Evolutionary conservation across 2,888 invertebrate genomes (phyloP).

Genomic region (Lamellibrachia columna): DNA sequence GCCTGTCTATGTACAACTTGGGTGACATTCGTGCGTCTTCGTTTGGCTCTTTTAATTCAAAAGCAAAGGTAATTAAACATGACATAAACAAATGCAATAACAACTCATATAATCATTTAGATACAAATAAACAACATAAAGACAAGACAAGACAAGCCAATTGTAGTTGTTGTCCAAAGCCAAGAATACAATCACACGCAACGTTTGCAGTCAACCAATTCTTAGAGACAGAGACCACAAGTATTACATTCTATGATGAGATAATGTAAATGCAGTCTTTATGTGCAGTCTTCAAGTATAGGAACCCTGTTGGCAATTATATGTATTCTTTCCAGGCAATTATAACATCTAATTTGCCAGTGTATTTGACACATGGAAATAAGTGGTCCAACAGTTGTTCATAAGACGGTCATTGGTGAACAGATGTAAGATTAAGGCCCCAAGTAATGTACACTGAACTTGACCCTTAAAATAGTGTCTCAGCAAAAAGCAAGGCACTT

Average conservation of each 20-base stretch:
- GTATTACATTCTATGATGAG: not conserved
- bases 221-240: not conserved
- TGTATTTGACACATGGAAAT: not conserved
- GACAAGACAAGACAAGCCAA: conserved; percentile 3
- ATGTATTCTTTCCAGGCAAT: not conserved
- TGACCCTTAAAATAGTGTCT: not conserved
- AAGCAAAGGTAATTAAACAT: not conserved
- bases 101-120: not conserved
- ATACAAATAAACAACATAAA: conserved; percentile 6
- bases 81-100: conserved; percentile 11
- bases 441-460: not conserved
- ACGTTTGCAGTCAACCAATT: not conserved
- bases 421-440: not conserved
- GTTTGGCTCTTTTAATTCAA: not conserved
- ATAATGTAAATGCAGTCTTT: conserved; percentile 11
- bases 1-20: not conserved
- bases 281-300: not conserved
- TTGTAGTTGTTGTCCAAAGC: not conserved
- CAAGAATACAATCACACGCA: not conserved
- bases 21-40: not conserved
- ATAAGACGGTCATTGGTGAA: not conserved
- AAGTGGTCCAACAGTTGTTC: not conserved
- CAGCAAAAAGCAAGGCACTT: not conserved
- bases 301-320: not conserved
- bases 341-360: not conserved